Evolutionary conservation across 2,797 vertebrate species (phyloP), one percentile per base, ranked within the genome.

Genomic region (Mallotus villosus): DNA sequence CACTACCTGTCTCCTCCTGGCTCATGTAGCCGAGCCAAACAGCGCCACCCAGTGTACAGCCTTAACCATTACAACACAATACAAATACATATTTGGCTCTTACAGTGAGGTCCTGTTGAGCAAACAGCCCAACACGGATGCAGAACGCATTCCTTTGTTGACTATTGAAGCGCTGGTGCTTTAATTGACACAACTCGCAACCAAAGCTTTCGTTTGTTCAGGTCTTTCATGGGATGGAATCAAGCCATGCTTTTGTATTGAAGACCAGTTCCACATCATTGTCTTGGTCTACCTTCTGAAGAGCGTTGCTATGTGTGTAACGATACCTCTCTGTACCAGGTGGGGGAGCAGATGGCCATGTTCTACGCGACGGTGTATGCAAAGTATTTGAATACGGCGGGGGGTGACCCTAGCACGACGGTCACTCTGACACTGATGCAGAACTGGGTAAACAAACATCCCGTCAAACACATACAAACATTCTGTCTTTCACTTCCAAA

Each of bases 391-490:
- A 0, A 0, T 0, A 75, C 0, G 0, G n/a, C n/a, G n/a, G n/a
- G 3, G n/a, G 3, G 0, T n/a, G 88, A 91, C 69, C 66, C 78
- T 0, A 79, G 77, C 64, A 63, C 90, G 0, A 84, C 24, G 0
- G 1, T 71, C 66, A 88, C 80, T 0, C 89, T 94, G 59, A 27
- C 63, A 0, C 77, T 91, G 66, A 68, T 92, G 78, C 90, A 93
- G 64, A 71, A 78, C 0, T 9, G 14, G 55, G 93, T 94, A 62
- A 82, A 75, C 8, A 24, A 22, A 46, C 4, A 59, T 11, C 21
- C 37, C 14, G 37, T 41, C 41, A 34, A 11, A 32, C 41, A 22
- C 19, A 41, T 2, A 9, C 25, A 6, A 25, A 5, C 14, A 16
- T 25, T 29, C 59, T 25, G 59, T 25, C 24, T 27, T 25, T 22